A percentile compares a stretch with the other conserved stretches of the same genome.
phyloP scores from a whole-genome alignment of 2,113 vertebrate genomes.

The Elachura formosa region DNA sequence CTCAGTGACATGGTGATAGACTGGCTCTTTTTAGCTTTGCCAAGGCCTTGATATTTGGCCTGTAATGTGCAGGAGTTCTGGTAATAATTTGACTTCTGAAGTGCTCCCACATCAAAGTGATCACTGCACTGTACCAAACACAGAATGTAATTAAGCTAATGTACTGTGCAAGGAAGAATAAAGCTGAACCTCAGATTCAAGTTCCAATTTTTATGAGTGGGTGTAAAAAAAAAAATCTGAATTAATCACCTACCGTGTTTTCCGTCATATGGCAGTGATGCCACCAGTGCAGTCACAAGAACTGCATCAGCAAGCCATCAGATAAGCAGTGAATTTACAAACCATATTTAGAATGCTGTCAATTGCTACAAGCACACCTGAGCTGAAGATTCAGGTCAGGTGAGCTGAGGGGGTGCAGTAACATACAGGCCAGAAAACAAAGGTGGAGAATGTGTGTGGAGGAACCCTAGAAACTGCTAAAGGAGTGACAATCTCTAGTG shows the following conservation, averaged over 20 bases:
- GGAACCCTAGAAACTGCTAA: not conserved
- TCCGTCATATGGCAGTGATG: not conserved
- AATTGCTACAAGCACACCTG: not conserved
- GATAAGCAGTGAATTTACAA: not conserved
- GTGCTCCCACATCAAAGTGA: not conserved
- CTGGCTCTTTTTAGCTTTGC: not conserved
- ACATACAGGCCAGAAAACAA: not conserved
- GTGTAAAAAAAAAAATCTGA: not conserved
- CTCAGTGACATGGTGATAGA: not conserved
- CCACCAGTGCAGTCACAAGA: not conserved
- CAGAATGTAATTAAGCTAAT: constrained; percentile 28
- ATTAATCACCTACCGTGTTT: not conserved
- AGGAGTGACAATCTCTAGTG: too few relatives aligned
- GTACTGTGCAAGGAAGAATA: not conserved
- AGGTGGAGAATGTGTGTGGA: not conserved
- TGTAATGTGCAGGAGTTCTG: not conserved
- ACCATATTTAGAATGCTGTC: not conserved
- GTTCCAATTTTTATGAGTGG: not conserved
- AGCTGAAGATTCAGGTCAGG: not conserved
- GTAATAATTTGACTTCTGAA: constrained; percentile 17
- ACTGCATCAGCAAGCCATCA: not conserved
- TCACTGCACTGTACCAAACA: not conserved
- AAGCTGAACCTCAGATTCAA: not conserved
- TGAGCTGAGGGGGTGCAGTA: not conserved
- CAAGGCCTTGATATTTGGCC: not conserved